Percentiles rank a stretch among this genome's conserved stretches.
Conservation (phyloP, 1,140 invertebrate genomes). For the Dolichoris vasculosae region DNA sequence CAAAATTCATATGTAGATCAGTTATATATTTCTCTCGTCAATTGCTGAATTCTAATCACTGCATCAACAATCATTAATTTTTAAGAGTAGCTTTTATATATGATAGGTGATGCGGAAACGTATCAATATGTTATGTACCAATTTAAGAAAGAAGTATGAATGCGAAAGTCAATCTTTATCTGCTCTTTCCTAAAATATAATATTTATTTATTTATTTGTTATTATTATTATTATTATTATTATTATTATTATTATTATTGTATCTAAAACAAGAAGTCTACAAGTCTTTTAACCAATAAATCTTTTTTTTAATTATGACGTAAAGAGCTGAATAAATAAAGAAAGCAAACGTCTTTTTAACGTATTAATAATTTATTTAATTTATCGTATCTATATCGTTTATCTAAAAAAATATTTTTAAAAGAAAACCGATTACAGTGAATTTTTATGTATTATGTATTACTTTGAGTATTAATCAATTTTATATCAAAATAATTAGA, state of each 20-base stretch:
- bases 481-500: no score
- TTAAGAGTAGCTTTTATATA: conserved; percentile 70
- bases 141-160: conserved; percentile 52
- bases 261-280: background rate
- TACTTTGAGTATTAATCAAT: no score
- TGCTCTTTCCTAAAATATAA: conserved; percentile 54
- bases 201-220: no score
- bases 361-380: background rate
- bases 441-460: no score
- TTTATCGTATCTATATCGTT: background rate
- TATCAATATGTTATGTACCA: conserved; percentile 50
- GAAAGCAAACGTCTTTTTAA: background rate
- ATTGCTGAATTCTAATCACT: conserved; percentile 61
- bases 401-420: no score
- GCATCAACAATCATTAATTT: conserved; percentile 68
- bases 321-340: background rate
- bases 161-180: conserved; percentile 57
- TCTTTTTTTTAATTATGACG: background rate
- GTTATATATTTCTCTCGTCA: conserved; percentile 55
- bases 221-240: no score
- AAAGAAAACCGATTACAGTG: no score
- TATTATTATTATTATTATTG: no score
- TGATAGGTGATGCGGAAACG: conserved; percentile 47
- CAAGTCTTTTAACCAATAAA: background rate
- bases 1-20: conserved; percentile 4